These are phyloP conservation scores for Alectura lathami DNA, from an alignment of 2,113 vertebrate species.

Conservation along the genomic window DNA sequence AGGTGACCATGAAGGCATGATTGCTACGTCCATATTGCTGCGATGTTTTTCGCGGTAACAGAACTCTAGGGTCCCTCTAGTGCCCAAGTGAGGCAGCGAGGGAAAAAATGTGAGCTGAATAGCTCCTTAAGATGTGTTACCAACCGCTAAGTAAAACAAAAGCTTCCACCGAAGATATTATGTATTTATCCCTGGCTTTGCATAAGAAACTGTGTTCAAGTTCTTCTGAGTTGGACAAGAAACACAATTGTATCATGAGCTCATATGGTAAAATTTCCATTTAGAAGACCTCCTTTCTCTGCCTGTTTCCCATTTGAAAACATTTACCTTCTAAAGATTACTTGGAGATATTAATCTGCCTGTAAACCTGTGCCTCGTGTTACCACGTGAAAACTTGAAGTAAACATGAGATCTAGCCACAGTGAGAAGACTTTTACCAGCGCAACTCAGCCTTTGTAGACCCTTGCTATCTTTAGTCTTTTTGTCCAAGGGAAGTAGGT, in stretches of 20 bases:
- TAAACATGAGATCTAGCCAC: neutral
- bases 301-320: neutral
- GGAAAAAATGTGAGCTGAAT: neutral
- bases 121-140: neutral
- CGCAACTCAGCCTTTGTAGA: neutral
- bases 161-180: neutral
- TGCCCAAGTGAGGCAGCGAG: neutral
- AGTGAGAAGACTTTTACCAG: neutral
- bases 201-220: neutral
- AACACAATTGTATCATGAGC: neutral
- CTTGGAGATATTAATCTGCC: neutral
- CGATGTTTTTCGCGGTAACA: neutral
- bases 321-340: neutral
- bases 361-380: neutral
- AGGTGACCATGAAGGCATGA: neutral
- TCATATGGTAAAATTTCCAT: neutral
- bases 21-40: rapidly evolving
- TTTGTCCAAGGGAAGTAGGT: neutral
- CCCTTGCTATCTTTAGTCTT: neutral
- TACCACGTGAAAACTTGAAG: neutral
- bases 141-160: neutral
- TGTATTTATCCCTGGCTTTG: neutral
- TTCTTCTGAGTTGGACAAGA: neutral
- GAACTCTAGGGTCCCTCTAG: constrained; percentile 44
- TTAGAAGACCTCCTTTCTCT: neutral